Evolutionary conservation across 2,888 invertebrate species (phyloP).

Genomic region (Homarus gammarus): DNA sequence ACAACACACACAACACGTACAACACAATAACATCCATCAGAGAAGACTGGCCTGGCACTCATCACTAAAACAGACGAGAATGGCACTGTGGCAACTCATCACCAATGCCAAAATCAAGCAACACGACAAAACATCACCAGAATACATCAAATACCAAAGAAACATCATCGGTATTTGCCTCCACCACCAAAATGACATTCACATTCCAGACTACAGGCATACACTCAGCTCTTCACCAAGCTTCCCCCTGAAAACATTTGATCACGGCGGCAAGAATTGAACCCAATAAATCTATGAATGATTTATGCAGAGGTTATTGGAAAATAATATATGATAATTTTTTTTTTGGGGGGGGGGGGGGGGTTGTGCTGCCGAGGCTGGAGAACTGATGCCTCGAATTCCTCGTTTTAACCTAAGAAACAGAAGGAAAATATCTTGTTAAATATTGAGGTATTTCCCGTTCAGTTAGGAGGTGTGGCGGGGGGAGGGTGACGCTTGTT

Average conservation of each 20-base stretch:
- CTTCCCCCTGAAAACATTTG: not conserved
- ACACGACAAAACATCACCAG: too few species aligned
- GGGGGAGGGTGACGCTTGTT: too few species aligned
- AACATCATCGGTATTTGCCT: not conserved
- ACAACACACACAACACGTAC: too few species aligned
- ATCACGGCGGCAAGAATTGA: not conserved
- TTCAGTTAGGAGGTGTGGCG: not conserved
- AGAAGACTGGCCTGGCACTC: too few species aligned
- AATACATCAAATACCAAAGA: not conserved
- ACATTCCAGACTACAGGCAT: not conserved
- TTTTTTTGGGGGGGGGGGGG: too few species aligned
- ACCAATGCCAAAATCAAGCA: not conserved
- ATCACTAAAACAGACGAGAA: too few species aligned
- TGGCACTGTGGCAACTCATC: too few species aligned
- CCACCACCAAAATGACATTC: not conserved
- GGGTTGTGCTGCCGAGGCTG: too few species aligned
- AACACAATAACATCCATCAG: too few species aligned
- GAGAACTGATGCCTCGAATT: not conserved
- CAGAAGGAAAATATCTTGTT: not conserved
- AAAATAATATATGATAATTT: constrained; percentile 20
- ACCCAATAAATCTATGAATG: constrained; percentile 17
- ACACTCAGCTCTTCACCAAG: not conserved
- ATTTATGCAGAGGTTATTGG: not conserved
- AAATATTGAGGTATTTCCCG: not conserved
- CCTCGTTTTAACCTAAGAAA: not conserved